Base-by-base conservation (phyloP, 2,797 vertebrate species). In the Siniperca obscura region DNA sequence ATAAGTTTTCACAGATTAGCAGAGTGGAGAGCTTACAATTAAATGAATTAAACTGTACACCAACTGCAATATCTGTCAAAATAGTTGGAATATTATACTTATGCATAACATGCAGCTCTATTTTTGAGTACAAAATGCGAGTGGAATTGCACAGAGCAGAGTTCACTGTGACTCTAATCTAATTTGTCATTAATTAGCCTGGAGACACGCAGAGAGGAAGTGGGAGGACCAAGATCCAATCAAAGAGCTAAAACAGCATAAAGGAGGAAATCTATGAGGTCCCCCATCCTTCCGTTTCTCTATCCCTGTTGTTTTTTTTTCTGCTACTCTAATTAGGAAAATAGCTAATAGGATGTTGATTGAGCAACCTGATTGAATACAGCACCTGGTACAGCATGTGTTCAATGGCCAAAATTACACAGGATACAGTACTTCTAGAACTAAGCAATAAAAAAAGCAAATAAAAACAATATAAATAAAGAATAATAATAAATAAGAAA, bases 171-270 rank as follows among this genome's bases (percentile, higher is more conserved):
- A 85, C 74, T 84, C 78, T 82, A 67, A 85, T 83, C n/a, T 71
- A 78, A 85, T 77, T 70, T 83, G 80, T 78, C 70, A 34, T 90
- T 62, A 81, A 86, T 86, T 82, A 84, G 83, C 66, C 70, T 44
- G 62, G 42, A 67, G 78, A 65, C 50, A 68, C 30, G 27, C 46
- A 70, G 44, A 66, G 27, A 55, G 71, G 27, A 79, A 57, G 64
- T 38, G 59, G 71, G 78, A 76, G 50, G 53, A 61, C 57, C 21
- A 4, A 78, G 69, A 74, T 78, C 17, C 19, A 83, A 55, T 77
- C 70, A 80, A 80, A 73, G 38, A 66, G 64, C 22, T 53, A 69
- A 79, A 85, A 75, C 72, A 70, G 38, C 36, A 52, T 0, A 44
- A 50, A 80, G 46, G 38, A 71, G 57, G 27, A 81, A 55, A 77